Percentiles rank a stretch among this genome's conserved stretches.
phyloP scores from a whole-genome alignment of 1,140 invertebrate genomes.

The Drosophila biarmipes region DNA sequence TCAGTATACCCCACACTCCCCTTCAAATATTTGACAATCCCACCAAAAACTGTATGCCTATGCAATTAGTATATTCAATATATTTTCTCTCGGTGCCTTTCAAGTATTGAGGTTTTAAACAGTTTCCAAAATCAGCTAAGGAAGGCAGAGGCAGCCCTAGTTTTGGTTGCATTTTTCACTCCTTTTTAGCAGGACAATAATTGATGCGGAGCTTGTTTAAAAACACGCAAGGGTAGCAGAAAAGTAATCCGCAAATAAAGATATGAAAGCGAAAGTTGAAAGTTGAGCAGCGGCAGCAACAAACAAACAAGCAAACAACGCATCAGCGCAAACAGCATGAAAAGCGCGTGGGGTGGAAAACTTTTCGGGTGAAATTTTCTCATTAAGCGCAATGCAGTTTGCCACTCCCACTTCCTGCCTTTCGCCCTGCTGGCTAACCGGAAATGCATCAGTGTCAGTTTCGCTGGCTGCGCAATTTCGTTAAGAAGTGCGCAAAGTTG shows the following conservation, averaged over 20 bases:
- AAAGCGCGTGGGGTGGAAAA: conserved; percentile 40
- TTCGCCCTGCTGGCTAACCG: conserved; percentile 52
- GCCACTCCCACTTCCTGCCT: conserved; percentile 5
- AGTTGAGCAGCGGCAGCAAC: conserved; percentile 31
- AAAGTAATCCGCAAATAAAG: conserved; percentile 44
- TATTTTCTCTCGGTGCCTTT: too few species aligned
- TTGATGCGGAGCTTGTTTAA: conserved; percentile 29
- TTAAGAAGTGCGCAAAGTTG: conserved; percentile 83
- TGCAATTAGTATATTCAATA: too few species aligned
- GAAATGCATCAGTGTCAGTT: conserved; percentile 82
- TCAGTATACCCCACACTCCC: too few species aligned
- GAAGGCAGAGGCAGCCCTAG: background rate
- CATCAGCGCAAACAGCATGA: conserved; percentile 49
- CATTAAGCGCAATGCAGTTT: conserved; percentile 53
- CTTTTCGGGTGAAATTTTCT: conserved; percentile 50
- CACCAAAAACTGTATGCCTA: too few species aligned
- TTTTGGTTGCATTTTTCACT: background rate
- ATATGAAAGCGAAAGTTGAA: conserved; percentile 57
- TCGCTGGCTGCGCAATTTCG: conserved; percentile 63
- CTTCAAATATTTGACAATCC: too few species aligned
- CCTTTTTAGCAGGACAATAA: conserved; percentile 12
- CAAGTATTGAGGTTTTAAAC: too few species aligned
- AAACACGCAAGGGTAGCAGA: conserved; percentile 24
- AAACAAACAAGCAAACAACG: conserved; percentile 55
- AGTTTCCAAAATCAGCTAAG: background rate